These are phyloP conservation scores for Bhutanitis thaidina DNA, from an alignment of 2,888 invertebrate genomes.

Conservation along the genomic window DNA sequence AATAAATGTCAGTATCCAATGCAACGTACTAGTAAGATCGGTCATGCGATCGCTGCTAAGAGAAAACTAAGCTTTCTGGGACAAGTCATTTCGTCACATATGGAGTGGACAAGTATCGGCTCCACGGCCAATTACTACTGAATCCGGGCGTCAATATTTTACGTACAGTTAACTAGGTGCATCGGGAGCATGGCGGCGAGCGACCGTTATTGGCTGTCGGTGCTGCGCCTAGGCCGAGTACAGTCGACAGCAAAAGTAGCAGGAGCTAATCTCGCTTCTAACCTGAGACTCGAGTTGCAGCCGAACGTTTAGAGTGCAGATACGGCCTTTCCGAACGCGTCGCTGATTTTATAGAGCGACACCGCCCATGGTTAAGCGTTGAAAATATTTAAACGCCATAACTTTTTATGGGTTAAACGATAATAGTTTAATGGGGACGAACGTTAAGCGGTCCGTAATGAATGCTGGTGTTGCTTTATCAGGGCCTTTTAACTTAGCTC, in stretches of 20 bases:
- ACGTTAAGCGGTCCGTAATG: constrained; percentile 41
- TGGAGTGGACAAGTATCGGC: neutral
- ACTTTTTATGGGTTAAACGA: constrained; percentile 60
- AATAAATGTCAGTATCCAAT: constrained; percentile 12
- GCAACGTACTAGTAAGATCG: constrained; percentile 12
- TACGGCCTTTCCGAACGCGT: constrained; percentile 7
- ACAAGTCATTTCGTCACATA: constrained; percentile 10
- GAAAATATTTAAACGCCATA: constrained; percentile 68
- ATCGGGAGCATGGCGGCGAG: constrained; percentile 12
- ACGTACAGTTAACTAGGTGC: constrained; percentile 6
- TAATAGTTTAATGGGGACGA: constrained; percentile 54
- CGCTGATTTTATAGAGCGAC: constrained; percentile 7
- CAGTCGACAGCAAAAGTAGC: neutral
- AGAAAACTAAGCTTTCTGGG: constrained; percentile 13
- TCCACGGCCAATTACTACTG: constrained; percentile 13
- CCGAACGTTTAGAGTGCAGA: neutral
- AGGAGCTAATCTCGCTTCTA: neutral
- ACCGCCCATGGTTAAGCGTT: constrained; percentile 36
- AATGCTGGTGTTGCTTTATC: constrained; percentile 47
- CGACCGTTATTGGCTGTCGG: constrained; percentile 4
- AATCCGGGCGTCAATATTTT: constrained; percentile 2
- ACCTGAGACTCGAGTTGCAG: neutral
- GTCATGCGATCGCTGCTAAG: constrained; percentile 11
- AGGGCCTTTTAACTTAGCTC: constrained; percentile 37
- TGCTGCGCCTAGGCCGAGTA: neutral